Evolutionary conservation across 2,797 vertebrate genomes (phyloP).

Genomic region (Pangasius krempfi): DNA sequence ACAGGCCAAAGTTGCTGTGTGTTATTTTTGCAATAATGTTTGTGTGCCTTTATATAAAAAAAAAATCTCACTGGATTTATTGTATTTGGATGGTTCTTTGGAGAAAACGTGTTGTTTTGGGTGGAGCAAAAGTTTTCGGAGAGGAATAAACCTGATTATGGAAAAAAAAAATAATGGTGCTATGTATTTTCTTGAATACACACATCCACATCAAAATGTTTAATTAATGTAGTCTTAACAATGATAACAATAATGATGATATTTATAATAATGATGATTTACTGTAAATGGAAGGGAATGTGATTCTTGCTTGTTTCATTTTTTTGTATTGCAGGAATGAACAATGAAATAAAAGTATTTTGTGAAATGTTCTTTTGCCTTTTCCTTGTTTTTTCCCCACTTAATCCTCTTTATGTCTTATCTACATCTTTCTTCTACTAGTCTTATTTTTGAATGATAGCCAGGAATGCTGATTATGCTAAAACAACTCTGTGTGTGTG

Average conservation of each 20-base stretch:
- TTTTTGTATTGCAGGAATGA: conserved; percentile 66
- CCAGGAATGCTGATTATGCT: conserved; percentile 24
- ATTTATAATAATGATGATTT: conserved; percentile 79
- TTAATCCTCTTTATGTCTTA: neutral
- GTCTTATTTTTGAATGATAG: neutral
- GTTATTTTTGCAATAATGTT: conserved; percentile 12
- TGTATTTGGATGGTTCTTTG: conserved; percentile 40
- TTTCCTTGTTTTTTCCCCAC: neutral
- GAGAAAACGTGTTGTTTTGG: conserved; percentile 53
- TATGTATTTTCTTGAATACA: conserved; percentile 64
- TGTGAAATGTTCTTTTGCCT: conserved; percentile 59
- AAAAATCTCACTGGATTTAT: conserved; percentile 28
- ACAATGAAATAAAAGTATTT: conserved; percentile 70
- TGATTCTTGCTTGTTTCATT: conserved; percentile 67
- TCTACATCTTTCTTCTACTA: neutral
- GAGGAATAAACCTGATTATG: conserved; percentile 71
- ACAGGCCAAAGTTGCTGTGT: conserved; percentile 32
- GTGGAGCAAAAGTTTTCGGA: conserved; percentile 50
- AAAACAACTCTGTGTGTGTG: conserved; percentile 2
- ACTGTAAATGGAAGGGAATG: conserved; percentile 70
- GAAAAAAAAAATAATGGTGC: conserved; percentile 71
- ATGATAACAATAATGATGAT: conserved; percentile 81
- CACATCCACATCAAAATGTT: conserved; percentile 62
- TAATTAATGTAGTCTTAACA: conserved; percentile 68
- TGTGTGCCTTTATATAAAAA: conserved; percentile 16